Conservation (phyloP, 1,140 invertebrate genomes). For the Anoplolepis gracilipes region DNA sequence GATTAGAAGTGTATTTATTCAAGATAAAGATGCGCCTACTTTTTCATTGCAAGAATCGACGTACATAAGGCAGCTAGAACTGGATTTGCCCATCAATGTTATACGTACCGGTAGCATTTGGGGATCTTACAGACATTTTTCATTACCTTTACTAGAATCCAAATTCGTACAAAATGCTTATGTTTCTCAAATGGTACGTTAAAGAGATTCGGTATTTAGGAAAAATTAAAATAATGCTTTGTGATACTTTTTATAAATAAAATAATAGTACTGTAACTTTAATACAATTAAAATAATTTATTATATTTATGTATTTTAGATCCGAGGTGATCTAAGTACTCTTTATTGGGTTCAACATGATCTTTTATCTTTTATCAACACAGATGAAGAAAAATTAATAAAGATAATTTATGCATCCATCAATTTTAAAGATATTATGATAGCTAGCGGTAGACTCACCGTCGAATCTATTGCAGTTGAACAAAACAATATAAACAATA, state of each 20-base stretch:
- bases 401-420: slow-evolving; percentile 89
- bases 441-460: slow-evolving; percentile 90
- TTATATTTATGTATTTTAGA: neutral
- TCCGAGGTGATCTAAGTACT: slow-evolving; percentile 94
- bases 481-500: slow-evolving; percentile 87
- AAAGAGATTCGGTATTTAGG: neutral
- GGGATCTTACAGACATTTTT: slow-evolving; percentile 92
- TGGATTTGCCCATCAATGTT: slow-evolving; percentile 94
- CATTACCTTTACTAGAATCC: slow-evolving; percentile 84
- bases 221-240: neutral
- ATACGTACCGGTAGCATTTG: slow-evolving; percentile 88
- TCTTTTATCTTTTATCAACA: slow-evolving; percentile 72
- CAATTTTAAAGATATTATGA: slow-evolving; percentile 93
- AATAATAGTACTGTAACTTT: neutral
- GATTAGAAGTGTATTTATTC: slow-evolving; percentile 88
- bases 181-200: slow-evolving; percentile 89
- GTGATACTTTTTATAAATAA: neutral
- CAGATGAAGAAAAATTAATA: slow-evolving; percentile 81
- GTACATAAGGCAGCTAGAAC: slow-evolving; percentile 88
- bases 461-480: slow-evolving; percentile 88
- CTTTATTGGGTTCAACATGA: slow-evolving; percentile 93
- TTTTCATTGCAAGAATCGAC: slow-evolving; percentile 88
- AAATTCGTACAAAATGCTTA: slow-evolving; percentile 89
- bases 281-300: neutral
- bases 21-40: slow-evolving; percentile 88